These are phyloP conservation scores for Danio kyathit DNA, from an alignment of 2,797 vertebrate genomes.

Conservation along the genomic window DNA sequence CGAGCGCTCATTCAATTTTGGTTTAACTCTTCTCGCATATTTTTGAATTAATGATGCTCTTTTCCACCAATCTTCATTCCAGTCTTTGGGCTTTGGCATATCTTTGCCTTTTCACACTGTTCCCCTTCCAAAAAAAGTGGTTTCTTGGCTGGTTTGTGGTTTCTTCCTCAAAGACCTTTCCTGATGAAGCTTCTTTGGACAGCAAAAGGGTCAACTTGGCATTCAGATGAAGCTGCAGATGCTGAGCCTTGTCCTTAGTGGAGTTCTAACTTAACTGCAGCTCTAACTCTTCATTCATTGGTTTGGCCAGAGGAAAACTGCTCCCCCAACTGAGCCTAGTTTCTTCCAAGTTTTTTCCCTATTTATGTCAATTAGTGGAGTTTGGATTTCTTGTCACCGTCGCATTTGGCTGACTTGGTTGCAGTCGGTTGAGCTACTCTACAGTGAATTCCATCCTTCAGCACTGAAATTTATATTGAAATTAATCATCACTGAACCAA, in stretches of 20 bases:
- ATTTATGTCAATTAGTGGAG: too few species aligned
- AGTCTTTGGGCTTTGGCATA: neutral
- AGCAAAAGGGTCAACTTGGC: neutral
- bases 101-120: neutral
- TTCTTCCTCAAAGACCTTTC: neutral
- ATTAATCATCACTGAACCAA: too few species aligned
- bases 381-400: too few species aligned
- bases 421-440: too few species aligned
- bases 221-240: neutral
- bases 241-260: slow-evolving; percentile 7
- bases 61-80: neutral
- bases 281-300: too few species aligned
- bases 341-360: too few species aligned
- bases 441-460: too few species aligned
- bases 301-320: too few species aligned
- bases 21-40: neutral
- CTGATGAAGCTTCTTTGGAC: slow-evolving; percentile 3
- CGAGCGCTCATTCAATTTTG: neutral
- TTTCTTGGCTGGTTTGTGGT: neutral
- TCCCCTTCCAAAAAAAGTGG: neutral
- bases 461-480: too few species aligned
- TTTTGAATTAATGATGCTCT: neutral
- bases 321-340: too few species aligned
- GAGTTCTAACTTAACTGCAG: too few species aligned
- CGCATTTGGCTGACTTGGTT: too few species aligned